A percentile compares a stretch with the other conserved stretches of the same genome.
Conservation (phyloP, 2,888 invertebrate genomes). For the Drosophila algonquin region DNA sequence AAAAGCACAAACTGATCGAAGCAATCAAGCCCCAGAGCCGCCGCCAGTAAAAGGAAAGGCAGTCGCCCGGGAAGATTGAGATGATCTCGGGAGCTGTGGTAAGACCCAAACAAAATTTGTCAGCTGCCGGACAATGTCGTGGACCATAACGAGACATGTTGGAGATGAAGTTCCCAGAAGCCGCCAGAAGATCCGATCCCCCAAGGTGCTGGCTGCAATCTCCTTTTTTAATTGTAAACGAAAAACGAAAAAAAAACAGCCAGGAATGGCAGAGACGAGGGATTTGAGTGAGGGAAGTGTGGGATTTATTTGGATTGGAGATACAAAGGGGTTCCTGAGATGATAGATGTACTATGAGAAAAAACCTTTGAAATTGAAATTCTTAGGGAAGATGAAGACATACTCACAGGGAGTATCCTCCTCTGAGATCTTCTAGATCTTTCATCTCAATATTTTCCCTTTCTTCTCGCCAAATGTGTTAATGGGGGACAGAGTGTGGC, state of each 20-base stretch:
- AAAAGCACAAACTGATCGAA: slow-evolving; percentile 3
- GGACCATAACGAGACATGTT: slow-evolving; percentile 13
- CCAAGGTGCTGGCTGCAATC: slow-evolving; percentile 31
- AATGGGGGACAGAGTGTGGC: background rate
- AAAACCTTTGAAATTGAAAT: too few relatives aligned
- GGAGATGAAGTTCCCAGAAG: slow-evolving; percentile 1
- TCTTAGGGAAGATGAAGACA: too few relatives aligned
- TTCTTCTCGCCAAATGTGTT: background rate
- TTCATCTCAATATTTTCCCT: too few relatives aligned
- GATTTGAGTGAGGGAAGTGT: background rate
- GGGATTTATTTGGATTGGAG: slow-evolving; percentile 6
- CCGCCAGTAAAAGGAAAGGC: slow-evolving; percentile 5
- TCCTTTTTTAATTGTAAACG: slow-evolving; percentile 31
- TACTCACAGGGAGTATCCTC: too few relatives aligned
- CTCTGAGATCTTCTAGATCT: too few relatives aligned
- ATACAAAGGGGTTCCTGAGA: background rate
- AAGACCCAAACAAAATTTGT: slow-evolving; percentile 43
- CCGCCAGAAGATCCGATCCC: slow-evolving; percentile 9
- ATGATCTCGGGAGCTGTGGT: slow-evolving; percentile 32
- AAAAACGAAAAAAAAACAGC: background rate
- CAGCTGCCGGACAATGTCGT: slow-evolving; percentile 43
- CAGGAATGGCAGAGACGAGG: slow-evolving; percentile 5
- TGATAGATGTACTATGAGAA: too few relatives aligned
- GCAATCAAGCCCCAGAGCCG: slow-evolving; percentile 30
- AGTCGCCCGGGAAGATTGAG: slow-evolving; percentile 12